Conservation (phyloP, 1,140 invertebrate genomes). For the Cheumatopsyche charites region DNA sequence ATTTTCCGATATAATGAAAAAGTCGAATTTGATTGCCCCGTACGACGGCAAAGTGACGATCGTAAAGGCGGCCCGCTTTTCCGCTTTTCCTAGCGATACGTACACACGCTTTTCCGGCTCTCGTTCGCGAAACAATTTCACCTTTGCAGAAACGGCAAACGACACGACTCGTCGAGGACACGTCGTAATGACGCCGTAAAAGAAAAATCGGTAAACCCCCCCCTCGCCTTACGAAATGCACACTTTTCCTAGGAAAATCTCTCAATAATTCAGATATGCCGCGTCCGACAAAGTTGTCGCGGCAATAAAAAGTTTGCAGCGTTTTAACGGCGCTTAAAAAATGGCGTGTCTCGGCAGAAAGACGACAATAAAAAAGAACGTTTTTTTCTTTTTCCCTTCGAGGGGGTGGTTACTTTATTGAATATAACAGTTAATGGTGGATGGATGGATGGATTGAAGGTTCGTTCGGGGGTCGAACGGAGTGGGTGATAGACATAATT, state of each 20-base stretch:
- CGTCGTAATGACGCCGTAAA: conserved; percentile 4
- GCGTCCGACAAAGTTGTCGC: conserved; percentile 32
- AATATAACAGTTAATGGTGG: conserved; percentile 36
- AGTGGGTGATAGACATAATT: conserved; percentile 7
- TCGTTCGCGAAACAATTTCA: conserved; percentile 12
- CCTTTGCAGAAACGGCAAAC: too few species aligned
- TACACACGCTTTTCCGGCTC: neutral
- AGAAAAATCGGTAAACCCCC: neutral
- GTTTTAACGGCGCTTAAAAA: conserved; percentile 36
- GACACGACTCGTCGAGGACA: neutral
- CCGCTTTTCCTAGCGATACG: neutral
- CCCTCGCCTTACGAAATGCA: neutral
- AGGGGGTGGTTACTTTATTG: conserved; percentile 34
- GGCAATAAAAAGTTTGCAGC: conserved; percentile 36
- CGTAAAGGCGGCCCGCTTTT: neutral
- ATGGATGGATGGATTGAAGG: neutral
- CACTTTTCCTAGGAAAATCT: neutral
- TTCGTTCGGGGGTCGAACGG: neutral
- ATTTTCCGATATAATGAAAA: conserved; percentile 7
- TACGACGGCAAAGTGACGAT: neutral
- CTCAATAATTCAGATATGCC: conserved; percentile 8
- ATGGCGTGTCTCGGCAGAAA: conserved; percentile 34
- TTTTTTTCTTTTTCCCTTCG: too few species aligned
- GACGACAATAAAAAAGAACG: conserved; percentile 24
- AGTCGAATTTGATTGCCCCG: conserved; percentile 17